Evolutionary conservation across 2,888 invertebrate species (phyloP).

Genomic region (Theretra japonica): DNA sequence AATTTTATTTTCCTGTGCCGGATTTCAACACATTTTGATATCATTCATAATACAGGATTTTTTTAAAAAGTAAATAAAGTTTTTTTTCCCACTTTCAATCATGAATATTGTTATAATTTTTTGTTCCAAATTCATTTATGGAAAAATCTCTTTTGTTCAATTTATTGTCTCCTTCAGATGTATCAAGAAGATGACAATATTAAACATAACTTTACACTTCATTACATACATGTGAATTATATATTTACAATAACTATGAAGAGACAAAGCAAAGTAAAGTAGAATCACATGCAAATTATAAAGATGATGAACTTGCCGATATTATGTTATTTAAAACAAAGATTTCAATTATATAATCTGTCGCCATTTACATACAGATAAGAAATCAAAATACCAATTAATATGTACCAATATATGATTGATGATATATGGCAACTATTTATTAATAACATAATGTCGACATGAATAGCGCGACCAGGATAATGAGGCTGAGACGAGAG

Average conservation of each 20-base stretch:
- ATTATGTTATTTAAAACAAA: background rate
- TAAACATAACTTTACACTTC: background rate
- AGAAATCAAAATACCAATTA: too few relatives aligned
- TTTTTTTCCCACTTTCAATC: too few relatives aligned
- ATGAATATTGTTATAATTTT: too few relatives aligned
- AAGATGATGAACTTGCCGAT: slow-evolving; percentile 18
- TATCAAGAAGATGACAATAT: background rate
- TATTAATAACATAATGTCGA: background rate
- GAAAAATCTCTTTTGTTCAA: too few relatives aligned
- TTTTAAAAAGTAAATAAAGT: too few relatives aligned
- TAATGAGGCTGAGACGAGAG: too few relatives aligned
- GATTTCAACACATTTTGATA: too few relatives aligned
- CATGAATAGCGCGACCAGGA: background rate
- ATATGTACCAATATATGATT: too few relatives aligned
- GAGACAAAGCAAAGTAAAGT: slow-evolving; percentile 33
- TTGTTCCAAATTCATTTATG: too few relatives aligned
- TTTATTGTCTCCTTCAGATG: background rate
- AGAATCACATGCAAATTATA: slow-evolving; percentile 37
- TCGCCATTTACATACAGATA: background rate
- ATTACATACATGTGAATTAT: background rate
- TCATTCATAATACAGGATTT: too few relatives aligned
- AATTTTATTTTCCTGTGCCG: too few relatives aligned
- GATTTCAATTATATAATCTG: background rate
- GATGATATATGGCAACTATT: background rate
- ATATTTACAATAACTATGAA: slow-evolving; percentile 20